Percentiles rank a stretch among this genome's conserved stretches.
Evolutionary conservation across 2,888 invertebrate genomes (phyloP).

Genomic region (Sarcophaga caerulescens): DNA sequence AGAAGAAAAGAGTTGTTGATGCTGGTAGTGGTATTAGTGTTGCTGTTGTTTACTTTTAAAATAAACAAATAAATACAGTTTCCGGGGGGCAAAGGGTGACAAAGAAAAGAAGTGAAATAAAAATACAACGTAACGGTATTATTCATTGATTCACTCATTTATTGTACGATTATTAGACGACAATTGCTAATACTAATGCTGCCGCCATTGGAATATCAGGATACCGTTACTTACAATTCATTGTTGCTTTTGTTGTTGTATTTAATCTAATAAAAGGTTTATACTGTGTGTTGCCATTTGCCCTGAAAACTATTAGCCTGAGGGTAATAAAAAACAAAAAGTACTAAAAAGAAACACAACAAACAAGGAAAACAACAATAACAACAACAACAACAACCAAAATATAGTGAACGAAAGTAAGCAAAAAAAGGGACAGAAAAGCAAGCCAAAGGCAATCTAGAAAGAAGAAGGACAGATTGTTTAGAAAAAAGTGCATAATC

Average conservation of each 20-base stretch:
- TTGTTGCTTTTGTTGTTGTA: constrained; percentile 23
- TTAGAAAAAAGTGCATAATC: constrained; percentile 32
- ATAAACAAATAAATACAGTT: too few species aligned
- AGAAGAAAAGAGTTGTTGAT: constrained; percentile 1
- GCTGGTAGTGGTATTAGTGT: constrained; percentile 19
- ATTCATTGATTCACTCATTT: too few species aligned
- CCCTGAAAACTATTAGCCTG: constrained; percentile 42
- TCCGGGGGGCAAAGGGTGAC: too few species aligned
- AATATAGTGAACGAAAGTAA: neutral
- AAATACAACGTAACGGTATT: too few species aligned
- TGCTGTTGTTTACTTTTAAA: constrained; percentile 6
- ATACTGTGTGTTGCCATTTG: constrained; percentile 48
- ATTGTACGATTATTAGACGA: too few species aligned
- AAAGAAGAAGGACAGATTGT: too few species aligned
- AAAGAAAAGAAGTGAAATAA: too few species aligned
- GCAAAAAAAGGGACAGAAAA: neutral
- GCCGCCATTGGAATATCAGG: neutral
- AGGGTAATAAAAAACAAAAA: constrained; percentile 29
- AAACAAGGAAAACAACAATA: constrained; percentile 19
- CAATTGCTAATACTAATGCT: constrained; percentile 9
- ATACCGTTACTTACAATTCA: neutral
- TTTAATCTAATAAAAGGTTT: constrained; percentile 64
- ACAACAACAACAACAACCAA: neutral
- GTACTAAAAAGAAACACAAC: constrained; percentile 25
- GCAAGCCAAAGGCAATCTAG: neutral